Percentiles rank a stretch among this genome's conserved stretches.
Evolutionary conservation across 2,113 vertebrate species (phyloP).

Genomic region (Chloebia gouldiae): DNA sequence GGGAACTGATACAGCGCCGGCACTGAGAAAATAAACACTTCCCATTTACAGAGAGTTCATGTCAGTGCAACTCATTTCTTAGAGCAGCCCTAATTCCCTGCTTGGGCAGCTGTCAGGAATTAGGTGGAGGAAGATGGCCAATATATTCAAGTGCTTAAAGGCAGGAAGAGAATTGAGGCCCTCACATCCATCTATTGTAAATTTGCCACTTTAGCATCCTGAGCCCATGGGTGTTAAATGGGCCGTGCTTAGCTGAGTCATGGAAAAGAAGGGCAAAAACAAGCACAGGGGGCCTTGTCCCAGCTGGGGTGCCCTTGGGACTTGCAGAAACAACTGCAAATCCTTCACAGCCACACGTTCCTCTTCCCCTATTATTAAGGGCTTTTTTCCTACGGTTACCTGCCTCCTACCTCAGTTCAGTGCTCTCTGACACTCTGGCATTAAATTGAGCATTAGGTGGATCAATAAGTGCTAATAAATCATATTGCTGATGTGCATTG

Average conservation of each 20-base stretch:
- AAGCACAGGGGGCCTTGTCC: neutral
- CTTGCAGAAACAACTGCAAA: neutral
- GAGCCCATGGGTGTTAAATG: slow-evolving; percentile 56
- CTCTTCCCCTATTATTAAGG: neutral
- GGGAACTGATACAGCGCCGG: neutral
- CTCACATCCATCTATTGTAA: slow-evolving; percentile 69
- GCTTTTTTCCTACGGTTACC: neutral
- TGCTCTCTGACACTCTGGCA: neutral
- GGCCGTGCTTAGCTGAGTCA: slow-evolving; percentile 47
- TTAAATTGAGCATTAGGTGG: neutral
- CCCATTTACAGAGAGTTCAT: slow-evolving; percentile 3
- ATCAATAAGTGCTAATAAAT: neutral
- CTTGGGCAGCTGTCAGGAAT: slow-evolving; percentile 64
- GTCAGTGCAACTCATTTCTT: neutral
- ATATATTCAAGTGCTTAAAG: slow-evolving; percentile 50
- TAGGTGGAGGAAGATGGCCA: slow-evolving; percentile 59
- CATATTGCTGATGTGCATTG: rapidly evolving
- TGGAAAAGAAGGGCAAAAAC: slow-evolving; percentile 57
- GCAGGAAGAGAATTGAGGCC: slow-evolving; percentile 64
- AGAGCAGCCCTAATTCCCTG: slow-evolving; percentile 4
- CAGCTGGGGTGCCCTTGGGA: slow-evolving; percentile 20
- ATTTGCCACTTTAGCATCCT: slow-evolving; percentile 68
- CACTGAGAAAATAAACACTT: neutral
- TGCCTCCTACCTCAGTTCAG: neutral
- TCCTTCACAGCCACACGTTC: neutral